Conservation (phyloP, 2,888 invertebrate genomes). For the Rhamphomyia laevipes region DNA sequence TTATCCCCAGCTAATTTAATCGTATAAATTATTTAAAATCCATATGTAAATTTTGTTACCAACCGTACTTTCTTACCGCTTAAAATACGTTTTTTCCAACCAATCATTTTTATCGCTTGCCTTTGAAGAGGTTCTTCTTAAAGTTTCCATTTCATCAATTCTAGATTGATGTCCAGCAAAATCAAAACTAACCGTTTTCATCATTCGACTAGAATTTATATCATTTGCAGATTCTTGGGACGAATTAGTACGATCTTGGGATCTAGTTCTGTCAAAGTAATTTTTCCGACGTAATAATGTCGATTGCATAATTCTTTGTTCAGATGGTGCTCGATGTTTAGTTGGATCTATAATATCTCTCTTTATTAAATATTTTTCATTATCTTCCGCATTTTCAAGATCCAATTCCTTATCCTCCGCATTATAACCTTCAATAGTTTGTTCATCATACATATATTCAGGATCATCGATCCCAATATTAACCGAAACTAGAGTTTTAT, state of each 20-base stretch:
- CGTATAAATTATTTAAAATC: neutral
- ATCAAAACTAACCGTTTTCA: conserved; percentile 38
- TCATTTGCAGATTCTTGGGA: conserved; percentile 27
- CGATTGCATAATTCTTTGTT: conserved; percentile 23
- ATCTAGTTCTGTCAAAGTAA: conserved; percentile 31
- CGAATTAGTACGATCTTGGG: conserved; percentile 28
- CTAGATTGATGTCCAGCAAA: conserved; percentile 34
- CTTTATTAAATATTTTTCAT: conserved; percentile 11
- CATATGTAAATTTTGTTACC: neutral
- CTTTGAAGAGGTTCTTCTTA: conserved; percentile 21
- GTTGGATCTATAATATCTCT: conserved; percentile 3
- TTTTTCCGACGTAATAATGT: conserved; percentile 22
- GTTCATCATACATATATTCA: neutral
- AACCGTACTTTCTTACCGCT: conserved; percentile 29
- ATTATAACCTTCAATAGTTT: neutral
- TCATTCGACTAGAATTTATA: conserved; percentile 28
- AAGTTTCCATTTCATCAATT: conserved; percentile 26
- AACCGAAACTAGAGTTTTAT: conserved; percentile 4
- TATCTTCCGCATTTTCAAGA: neutral
- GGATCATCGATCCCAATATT: neutral
- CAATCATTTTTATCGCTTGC: conserved; percentile 27
- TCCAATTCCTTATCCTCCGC: neutral
- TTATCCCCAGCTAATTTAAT: too few species aligned
- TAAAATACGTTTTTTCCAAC: conserved; percentile 32
- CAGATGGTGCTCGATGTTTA: conserved; percentile 23